Base-by-base conservation (phyloP, 2,113 vertebrate genomes). In the Syrrhaptes paradoxus region DNA sequence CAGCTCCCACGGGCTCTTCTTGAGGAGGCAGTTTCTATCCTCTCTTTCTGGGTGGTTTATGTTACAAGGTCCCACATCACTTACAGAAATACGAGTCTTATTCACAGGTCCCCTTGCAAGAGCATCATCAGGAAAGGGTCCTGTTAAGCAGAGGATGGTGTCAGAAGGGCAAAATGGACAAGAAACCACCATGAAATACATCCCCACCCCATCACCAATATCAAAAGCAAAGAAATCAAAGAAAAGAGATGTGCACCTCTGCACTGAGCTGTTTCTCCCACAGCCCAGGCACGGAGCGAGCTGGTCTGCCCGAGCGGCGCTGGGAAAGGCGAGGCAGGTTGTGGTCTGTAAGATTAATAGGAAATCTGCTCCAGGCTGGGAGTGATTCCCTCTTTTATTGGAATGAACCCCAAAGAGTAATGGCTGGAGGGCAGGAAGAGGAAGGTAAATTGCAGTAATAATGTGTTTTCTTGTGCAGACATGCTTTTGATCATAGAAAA, bases 401-500 rank as follows among this genome's bases (percentile, higher is more conserved):
- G 92, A 94, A 93, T 24, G 78, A 95, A 81, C 73, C 87, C 91
- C 87, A 75, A 96, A 93, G 91, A 94, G 73, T 91, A 89, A 94
- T 76, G 82, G 62, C 92, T 71, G 36, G 19, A 92, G 84, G 96
- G 75, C 78, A 91, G 81, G 85, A 94, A 86, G 73, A 83, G 65
- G 87, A 96, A 96, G 93, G 91, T 88, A 95, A 96, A 97, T 93
- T 87, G 92, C 94, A 87, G 84, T 89, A 95, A 96, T 94, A 96
- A 92, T 73, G 78, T 86, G 75, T 88, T 96, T 93, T 90, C 87
- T 96, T 88, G 81, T 92, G 84, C 95, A 96, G 95, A 92, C 94
- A 93, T 59, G 84, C 93, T 88, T 94, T 93, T 90, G 90, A 96
- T 93, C 94, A 93, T 45, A 87, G 86, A 86, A 96, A 96, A 96